Percentiles rank a stretch among this genome's conserved stretches.
Conservation (phyloP, 2,113 vertebrate species). For the Lepisosteus osseus region DNA sequence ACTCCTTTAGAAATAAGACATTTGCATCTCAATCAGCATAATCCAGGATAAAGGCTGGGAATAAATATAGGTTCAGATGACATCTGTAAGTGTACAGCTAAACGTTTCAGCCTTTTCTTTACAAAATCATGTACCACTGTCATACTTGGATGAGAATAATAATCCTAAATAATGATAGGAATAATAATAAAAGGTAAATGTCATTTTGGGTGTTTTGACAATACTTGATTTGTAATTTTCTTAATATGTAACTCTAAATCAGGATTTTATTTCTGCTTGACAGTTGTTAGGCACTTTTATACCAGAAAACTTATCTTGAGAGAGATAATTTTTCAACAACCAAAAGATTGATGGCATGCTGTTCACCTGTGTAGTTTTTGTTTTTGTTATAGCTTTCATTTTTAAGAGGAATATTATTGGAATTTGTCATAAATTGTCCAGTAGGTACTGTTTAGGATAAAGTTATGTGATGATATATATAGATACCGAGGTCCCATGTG, state of each 20-base stretch:
- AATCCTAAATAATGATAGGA: constrained; percentile 1
- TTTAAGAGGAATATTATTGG: no score
- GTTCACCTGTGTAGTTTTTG: no score
- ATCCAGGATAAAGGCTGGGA: constrained; percentile 28
- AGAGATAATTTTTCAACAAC: neutral
- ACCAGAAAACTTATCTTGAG: constrained; percentile 10
- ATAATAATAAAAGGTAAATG: neutral
- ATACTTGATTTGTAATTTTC: neutral
- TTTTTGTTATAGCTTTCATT: no score
- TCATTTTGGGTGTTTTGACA: constrained; percentile 9
- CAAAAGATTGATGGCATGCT: no score
- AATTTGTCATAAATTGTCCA: no score
- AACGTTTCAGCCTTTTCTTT: constrained; percentile 18
- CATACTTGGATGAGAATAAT: constrained; percentile 13
- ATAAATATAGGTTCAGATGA: constrained; percentile 18
- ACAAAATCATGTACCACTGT: neutral
- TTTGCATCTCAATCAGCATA: constrained; percentile 29
- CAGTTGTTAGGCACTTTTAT: neutral
- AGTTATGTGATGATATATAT: no score
- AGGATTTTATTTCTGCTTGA: constrained; percentile 1
- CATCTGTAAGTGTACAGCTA: constrained; percentile 17
- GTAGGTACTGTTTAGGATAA: no score
- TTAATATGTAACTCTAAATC: constrained; percentile 3
- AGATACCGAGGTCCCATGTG: no score
- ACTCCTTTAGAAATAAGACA: constrained; percentile 24